A percentile compares a stretch with the other conserved stretches of the same genome.
Evolutionary conservation across 2,113 vertebrate genomes (phyloP).

Genomic region (Chascanopsetta lugubris): DNA sequence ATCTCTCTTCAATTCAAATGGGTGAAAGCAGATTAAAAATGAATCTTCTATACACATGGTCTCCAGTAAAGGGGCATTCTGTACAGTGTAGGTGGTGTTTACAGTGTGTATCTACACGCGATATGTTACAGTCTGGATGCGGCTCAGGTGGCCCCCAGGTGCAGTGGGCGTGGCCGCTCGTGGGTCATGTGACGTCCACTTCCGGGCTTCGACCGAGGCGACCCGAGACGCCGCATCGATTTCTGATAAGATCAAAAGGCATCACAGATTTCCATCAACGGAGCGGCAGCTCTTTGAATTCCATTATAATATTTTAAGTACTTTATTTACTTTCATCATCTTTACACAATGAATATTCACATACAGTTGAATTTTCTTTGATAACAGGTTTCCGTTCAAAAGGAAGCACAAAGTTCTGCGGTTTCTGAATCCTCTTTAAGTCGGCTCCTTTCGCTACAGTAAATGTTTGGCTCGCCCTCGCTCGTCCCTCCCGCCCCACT

Average conservation of each 20-base stretch:
- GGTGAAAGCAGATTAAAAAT: slow-evolving; percentile 78
- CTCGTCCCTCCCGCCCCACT: background rate
- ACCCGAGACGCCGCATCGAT: slow-evolving; percentile 40
- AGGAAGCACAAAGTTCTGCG: slow-evolving; percentile 68
- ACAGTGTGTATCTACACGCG: slow-evolving; percentile 83
- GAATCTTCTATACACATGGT: slow-evolving; percentile 76
- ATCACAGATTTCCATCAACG: slow-evolving; percentile 73
- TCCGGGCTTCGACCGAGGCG: background rate
- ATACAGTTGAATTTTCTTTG: slow-evolving; percentile 62
- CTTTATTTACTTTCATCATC: slow-evolving; percentile 59
- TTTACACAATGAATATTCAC: slow-evolving; percentile 73
- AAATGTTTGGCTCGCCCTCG: slow-evolving; percentile 22
- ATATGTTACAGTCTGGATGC: slow-evolving; percentile 79
- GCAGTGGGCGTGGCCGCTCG: slow-evolving; percentile 5
- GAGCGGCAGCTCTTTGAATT: slow-evolving; percentile 55
- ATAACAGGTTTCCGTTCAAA: slow-evolving; percentile 64
- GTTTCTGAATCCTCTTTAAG: slow-evolving; percentile 28
- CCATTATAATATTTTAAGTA: slow-evolving; percentile 67
- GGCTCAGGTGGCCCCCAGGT: slow-evolving; percentile 33
- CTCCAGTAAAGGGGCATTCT: slow-evolving; percentile 73
- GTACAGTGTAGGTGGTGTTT: slow-evolving; percentile 79
- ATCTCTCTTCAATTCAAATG: slow-evolving; percentile 76
- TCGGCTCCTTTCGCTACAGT: slow-evolving; percentile 58
- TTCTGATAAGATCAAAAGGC: slow-evolving; percentile 75
- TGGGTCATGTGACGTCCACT: background rate